phyloP scores from a whole-genome alignment of 2,113 vertebrate species.

The Casuarius casuarius region DNA sequence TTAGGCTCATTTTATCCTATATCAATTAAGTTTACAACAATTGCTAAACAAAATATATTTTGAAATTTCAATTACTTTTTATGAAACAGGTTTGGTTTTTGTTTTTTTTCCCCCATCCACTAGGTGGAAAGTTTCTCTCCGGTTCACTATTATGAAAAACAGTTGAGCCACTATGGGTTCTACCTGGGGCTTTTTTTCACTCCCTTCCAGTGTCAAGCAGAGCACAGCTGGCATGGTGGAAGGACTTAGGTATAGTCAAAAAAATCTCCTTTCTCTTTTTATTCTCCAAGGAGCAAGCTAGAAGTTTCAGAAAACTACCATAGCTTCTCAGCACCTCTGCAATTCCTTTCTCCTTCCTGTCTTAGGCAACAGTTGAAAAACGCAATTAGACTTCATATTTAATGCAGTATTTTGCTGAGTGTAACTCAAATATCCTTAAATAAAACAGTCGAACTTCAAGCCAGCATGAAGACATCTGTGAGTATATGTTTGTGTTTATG shows the following conservation, averaged over 20 bases:
- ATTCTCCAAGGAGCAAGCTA: not conserved
- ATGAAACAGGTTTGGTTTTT: not conserved
- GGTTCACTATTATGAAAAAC: not conserved
- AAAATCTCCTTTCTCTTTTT: not conserved
- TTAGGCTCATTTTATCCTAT: not conserved
- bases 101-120: not conserved
- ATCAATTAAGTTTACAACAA: not conserved
- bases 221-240: not conserved
- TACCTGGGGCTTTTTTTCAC: not conserved
- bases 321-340: not conserved
- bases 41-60: not conserved
- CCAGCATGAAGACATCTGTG: not conserved
- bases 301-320: not conserved
- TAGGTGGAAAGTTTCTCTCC: not conserved
- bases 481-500: not conserved
- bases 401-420: not conserved
- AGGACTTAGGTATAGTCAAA: not conserved
- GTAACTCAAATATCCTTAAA: not conserved
- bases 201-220: not conserved
- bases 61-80: not conserved
- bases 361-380: not conserved
- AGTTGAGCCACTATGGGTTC: not conserved
- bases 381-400: not conserved
- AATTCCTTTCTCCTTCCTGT: not conserved
- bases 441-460: not conserved